Conservation (phyloP, 1,140 invertebrate species). For the Aethina tumida region DNA sequence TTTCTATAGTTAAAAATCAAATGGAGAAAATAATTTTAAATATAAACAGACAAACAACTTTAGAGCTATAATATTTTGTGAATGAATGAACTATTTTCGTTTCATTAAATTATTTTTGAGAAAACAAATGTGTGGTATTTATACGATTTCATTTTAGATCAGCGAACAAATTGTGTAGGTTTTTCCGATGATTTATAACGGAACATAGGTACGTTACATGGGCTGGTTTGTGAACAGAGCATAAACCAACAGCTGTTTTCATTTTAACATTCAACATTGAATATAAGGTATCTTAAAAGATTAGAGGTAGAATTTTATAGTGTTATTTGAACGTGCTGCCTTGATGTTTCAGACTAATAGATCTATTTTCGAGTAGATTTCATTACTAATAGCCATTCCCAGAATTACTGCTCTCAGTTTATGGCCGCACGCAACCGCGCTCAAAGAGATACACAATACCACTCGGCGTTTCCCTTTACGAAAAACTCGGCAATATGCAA, state of each 20-base stretch:
- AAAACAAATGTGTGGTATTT: no score
- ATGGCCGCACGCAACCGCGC: conserved; percentile 7
- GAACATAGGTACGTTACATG: no score
- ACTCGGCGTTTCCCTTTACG: conserved; percentile 5
- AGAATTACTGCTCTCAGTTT: conserved; percentile 8
- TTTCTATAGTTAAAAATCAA: no score
- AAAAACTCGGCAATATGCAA: conserved; percentile 5
- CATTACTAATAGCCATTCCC: conserved; percentile 11
- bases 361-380: conserved; percentile 12
- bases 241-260: conserved; percentile 11
- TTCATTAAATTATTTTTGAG: no score
- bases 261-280: conserved; percentile 7
- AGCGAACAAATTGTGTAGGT: no score
- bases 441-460: conserved; percentile 11
- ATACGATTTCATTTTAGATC: no score
- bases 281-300: conserved; percentile 8
- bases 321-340: conserved; percentile 1
- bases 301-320: conserved; percentile 8
- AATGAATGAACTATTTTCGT: no score
- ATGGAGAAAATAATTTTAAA: no score
- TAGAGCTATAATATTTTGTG: no score
- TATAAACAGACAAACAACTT: no score
- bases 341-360: conserved; percentile 10
- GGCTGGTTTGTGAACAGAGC: no score
- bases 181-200: no score